A percentile compares a stretch with the other conserved stretches of the same genome.
These are phyloP conservation scores for Phallusia fumigata DNA, from an alignment of 23 tunicate species.

Conservation along the genomic window DNA sequence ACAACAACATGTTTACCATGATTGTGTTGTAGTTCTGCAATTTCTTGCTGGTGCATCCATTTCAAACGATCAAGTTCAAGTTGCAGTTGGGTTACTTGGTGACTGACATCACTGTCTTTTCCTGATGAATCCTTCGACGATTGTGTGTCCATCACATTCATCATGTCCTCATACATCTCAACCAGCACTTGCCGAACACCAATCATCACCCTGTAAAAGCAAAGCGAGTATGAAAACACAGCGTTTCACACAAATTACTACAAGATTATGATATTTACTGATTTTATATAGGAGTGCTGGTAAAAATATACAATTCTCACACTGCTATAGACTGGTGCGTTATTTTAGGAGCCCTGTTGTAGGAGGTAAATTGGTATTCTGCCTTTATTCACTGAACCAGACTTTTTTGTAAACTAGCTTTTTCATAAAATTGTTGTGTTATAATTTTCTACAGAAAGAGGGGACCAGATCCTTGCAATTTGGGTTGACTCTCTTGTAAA, in stretches of 20 bases:
- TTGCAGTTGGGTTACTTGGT: slow-evolving; percentile 56
- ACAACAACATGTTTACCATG: slow-evolving; percentile 47
- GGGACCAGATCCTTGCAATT: too few relatives aligned
- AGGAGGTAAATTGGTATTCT: too few relatives aligned
- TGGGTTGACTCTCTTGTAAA: too few relatives aligned
- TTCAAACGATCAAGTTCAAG: slow-evolving; percentile 72
- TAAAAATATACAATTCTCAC: too few relatives aligned
- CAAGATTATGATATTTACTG: neutral
- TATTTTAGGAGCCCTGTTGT: too few relatives aligned
- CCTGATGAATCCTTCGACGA: neutral
- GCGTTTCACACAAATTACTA: neutral
- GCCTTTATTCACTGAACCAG: neutral
- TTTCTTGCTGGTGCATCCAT: slow-evolving; percentile 89
- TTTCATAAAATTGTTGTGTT: too few relatives aligned
- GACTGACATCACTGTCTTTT: slow-evolving; percentile 11
- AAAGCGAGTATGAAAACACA: neutral
- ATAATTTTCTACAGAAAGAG: too few relatives aligned
- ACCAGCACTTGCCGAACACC: slow-evolving; percentile 57
- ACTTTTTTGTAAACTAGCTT: too few relatives aligned
- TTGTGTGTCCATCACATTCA: slow-evolving; percentile 38
- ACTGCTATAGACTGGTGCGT: too few relatives aligned
- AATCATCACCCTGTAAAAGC: slow-evolving; percentile 60
- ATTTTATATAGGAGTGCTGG: too few relatives aligned
- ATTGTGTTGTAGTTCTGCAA: slow-evolving; percentile 93
- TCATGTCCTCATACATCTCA: slow-evolving; percentile 90